Base-by-base conservation (phyloP, 2,797 vertebrate species). In the Dipus sagitta region DNA sequence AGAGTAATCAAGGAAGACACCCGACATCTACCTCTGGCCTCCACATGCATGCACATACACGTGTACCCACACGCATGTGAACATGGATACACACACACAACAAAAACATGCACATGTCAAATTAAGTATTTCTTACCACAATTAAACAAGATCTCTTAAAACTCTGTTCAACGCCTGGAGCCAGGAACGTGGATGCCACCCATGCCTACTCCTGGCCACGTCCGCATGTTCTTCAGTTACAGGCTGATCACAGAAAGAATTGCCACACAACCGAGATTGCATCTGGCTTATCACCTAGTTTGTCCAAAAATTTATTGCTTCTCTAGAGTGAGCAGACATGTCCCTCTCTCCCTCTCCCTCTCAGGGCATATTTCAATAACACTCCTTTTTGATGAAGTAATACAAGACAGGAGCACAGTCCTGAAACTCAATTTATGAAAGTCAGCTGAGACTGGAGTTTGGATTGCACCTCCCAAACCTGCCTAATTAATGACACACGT, bases 401-500 rank as follows among this genome's bases (percentile, higher is more conserved):
- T 38, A 88, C 71, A 80, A 92, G 47, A 62, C 58, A 86, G 74
- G 89, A 90, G 94, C 18, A 26, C 58, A 76, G 71, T 86, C 94
- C 54, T 72, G 42, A 52, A 96, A 96, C 94, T 92, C 95, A 95
- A 88, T 78, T 96, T 68, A 67, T 90, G 80, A 91, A 76, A 95
- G 79, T 96, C 92, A 93, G 93, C 47, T 58, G 92, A 91, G 93
- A 93, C 30, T 89, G 68, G 75, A 15, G 72, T 86, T 65, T 88
- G 90, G 90, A 76, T 4, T 42, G 97, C 95, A 92, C 38, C 86
- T 87, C 86, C 60, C 86, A 95, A 94, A 18, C 20, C 85, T 91
- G 68, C 88, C 95, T 96, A 97, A 97, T 98, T 96, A 98, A 95
- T 95, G 95, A 21, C 81, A 95, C 38, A 62, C 26, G 79, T 78